phyloP scores from a whole-genome alignment of 64 coral and sea anemone species.

The Montipora cactus region DNA sequence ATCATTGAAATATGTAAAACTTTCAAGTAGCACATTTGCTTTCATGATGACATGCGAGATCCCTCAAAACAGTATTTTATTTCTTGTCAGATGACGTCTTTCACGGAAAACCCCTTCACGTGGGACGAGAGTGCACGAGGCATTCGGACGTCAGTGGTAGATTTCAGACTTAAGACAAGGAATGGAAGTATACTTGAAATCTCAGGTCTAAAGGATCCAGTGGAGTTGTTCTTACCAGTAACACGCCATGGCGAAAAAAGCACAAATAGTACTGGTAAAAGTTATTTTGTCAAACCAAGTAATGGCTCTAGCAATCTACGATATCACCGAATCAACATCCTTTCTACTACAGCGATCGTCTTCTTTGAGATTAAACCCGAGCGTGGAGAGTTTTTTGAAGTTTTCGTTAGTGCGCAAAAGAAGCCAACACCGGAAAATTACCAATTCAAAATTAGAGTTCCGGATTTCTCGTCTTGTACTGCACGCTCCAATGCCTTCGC shows the following conservation, averaged over 20 bases:
- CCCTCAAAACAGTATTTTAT: not conserved
- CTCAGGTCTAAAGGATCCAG: conserved; percentile 50
- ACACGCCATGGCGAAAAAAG: not conserved
- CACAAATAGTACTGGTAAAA: not conserved
- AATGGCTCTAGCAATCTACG: conserved; percentile 38
- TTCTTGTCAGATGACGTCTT: conserved; percentile 57
- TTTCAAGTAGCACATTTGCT: too few species aligned
- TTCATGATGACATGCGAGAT: too few species aligned
- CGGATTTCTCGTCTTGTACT: conserved; percentile 50
- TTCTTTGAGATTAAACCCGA: conserved; percentile 41
- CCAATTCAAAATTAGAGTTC: conserved; percentile 47
- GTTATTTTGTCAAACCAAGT: conserved; percentile 70
- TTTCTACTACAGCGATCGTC: conserved; percentile 15
- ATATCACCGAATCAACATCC: conserved; percentile 66
- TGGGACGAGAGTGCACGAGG: conserved; percentile 52
- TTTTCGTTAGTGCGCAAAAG: conserved; percentile 35
- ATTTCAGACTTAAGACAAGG: conserved; percentile 59
- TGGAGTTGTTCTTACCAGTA: conserved; percentile 68
- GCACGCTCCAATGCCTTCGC: not conserved
- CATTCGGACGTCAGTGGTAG: conserved; percentile 50
- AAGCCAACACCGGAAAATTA: conserved; percentile 47
- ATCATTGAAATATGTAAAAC: too few species aligned
- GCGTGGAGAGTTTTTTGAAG: not conserved
- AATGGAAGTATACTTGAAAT: conserved; percentile 34
- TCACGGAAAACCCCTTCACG: conserved; percentile 70